phyloP scores from a whole-genome alignment of 2,797 vertebrate genomes.

The Malurus splendens region DNA sequence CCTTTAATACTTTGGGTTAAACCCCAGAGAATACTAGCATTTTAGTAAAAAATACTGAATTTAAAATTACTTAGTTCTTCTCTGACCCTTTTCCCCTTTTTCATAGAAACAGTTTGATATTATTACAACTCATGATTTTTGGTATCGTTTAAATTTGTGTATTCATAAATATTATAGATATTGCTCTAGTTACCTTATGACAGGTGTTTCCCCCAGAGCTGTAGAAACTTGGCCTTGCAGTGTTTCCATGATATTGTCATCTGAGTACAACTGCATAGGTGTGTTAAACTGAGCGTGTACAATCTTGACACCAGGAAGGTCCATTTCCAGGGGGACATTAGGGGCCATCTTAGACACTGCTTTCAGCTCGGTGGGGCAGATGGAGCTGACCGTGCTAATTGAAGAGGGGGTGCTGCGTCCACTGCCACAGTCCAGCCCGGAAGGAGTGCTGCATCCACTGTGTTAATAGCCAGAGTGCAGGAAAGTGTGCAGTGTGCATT shows the following conservation, averaged over 20 bases:
- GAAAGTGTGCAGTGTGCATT: not conserved
- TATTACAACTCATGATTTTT: not conserved
- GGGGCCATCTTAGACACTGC: constrained; percentile 75
- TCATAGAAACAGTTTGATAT: not conserved
- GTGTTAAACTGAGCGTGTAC: constrained; percentile 80
- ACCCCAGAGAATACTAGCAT: not conserved
- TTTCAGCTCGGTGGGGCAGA: constrained; percentile 75
- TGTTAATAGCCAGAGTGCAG: constrained; percentile 40
- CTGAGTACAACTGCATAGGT: constrained; percentile 80
- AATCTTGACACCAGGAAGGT: constrained; percentile 78
- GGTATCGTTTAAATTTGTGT: not conserved
- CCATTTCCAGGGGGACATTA: constrained; percentile 78
- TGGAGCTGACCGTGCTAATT: constrained; percentile 70
- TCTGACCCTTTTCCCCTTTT: not conserved
- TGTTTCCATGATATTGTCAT: constrained; percentile 81
- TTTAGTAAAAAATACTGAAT: not conserved
- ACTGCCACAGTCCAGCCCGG: constrained; percentile 72
- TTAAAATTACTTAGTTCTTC: not conserved
- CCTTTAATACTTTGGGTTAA: not conserved
- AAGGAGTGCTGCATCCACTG: constrained; percentile 77
- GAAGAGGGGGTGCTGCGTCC: constrained; percentile 75
- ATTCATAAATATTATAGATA: not conserved
- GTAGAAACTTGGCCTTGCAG: constrained; percentile 81
- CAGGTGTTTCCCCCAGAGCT: constrained; percentile 74
- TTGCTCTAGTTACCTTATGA: constrained; percentile 70